Base-by-base conservation (phyloP, 2,797 vertebrate genomes). In the Acomys russatus region DNA sequence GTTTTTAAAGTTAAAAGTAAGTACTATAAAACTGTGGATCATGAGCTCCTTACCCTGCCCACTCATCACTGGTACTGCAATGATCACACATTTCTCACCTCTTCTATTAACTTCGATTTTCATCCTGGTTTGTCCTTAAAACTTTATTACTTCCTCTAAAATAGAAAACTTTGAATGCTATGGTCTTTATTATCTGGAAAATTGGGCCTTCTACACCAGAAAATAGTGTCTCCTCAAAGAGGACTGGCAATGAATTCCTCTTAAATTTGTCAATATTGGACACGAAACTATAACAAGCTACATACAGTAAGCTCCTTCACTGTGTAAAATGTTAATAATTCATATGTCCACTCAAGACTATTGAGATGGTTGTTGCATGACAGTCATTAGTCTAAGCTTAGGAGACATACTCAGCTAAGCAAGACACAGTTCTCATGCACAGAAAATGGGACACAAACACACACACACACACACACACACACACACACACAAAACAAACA, bases 261-360 rank as follows among this genome's bases (percentile, higher is more conserved):
- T 76, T 70, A 70, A 85, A 92, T 66, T 63, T 95, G 83, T 44
- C 35, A 87, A 54, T 88, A 22, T 30, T 95, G 82, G 90, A 83
- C 79, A 90, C 66, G n/a, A 92, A 64, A 79, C 6, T 11, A 51
- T 76, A 23, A 92, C 14, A 89, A 63, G 54, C 28, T n/a, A n/a
- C 2, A 49, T 10, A 56, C 28, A 23, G 12, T 4, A 15, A 44
- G 17, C 54, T 87, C n/a, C 64, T 35, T 94, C 82, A 70, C 79
- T 94, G n/a, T 84, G 6, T 79, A 94, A 92, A 94, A 87, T 84
- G 66, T 92, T 94, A 96, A 89, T 79, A 91, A 95, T 92, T 96
- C 28, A 93, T 73, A 74, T 61, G 49, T n/a, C 54, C 23, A n/a
- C 63, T 92, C 30, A 64, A 38, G 38, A 73, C 35, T 56, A 49